Evolutionary conservation across 2,888 invertebrate species (phyloP).

Genomic region (Cataglyphis altisquamis): DNA sequence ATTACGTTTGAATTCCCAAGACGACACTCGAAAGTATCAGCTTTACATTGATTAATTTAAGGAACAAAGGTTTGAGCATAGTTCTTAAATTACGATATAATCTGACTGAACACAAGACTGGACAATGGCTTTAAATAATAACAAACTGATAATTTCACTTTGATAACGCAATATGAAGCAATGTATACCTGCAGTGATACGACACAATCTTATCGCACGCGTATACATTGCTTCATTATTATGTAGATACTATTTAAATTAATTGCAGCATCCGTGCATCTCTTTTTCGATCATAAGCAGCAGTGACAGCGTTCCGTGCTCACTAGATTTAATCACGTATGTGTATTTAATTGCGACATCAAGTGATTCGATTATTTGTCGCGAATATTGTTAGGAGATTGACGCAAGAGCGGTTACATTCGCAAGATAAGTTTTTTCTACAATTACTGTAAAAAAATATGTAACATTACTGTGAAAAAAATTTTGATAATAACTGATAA

Average conservation of each 20-base stretch:
- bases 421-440: neutral
- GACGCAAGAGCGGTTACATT: slow-evolving; percentile 4
- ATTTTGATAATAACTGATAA: neutral
- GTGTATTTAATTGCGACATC: neutral
- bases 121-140: neutral
- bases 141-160: neutral
- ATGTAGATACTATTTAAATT: neutral
- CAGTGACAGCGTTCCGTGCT: neutral
- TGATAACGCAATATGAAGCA: neutral
- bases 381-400: neutral
- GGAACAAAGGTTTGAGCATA: neutral
- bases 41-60: neutral
- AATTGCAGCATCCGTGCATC: neutral
- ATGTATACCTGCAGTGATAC: neutral
- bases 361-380: neutral
- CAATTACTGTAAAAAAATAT: neutral
- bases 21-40: neutral
- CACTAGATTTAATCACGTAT: neutral
- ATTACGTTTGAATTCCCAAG: neutral
- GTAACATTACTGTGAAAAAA: neutral
- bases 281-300: neutral
- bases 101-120: neutral
- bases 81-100: neutral
- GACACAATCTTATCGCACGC: neutral
- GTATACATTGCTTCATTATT: neutral